These are phyloP conservation scores for Apodemia mormo DNA, from an alignment of 2,888 invertebrate genomes.

Conservation along the genomic window DNA sequence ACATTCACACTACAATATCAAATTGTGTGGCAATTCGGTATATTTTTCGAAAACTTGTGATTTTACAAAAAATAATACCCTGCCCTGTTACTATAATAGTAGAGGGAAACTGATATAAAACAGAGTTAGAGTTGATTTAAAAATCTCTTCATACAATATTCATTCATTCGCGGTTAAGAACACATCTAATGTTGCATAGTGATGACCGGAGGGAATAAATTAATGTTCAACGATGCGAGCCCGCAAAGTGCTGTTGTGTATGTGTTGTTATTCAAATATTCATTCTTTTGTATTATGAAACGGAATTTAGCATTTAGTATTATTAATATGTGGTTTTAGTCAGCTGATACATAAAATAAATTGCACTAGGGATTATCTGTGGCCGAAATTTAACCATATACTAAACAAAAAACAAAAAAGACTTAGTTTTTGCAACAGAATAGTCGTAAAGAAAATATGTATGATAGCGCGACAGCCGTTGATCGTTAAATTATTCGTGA, in stretches of 20 bases:
- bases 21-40: no score
- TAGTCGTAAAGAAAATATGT: no score
- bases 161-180: constrained; percentile 28
- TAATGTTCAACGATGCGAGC: constrained; percentile 43
- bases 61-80: no score
- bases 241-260: constrained; percentile 26
- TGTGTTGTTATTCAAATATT: constrained; percentile 35
- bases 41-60: no score
- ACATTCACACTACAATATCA: no score
- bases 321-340: neutral
- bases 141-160: constrained; percentile 26
- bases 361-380: no score
- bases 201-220: constrained; percentile 50
- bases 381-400: no score
- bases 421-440: no score
- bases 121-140: constrained; percentile 19
- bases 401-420: no score
- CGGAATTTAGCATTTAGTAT: constrained; percentile 25
- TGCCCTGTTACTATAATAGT: neutral
- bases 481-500: no score
- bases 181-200: constrained; percentile 45
- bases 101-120: neutral
- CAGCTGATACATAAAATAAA: no score
- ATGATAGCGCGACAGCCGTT: no score
- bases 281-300: constrained; percentile 34